phyloP scores from a whole-genome alignment of 2,888 invertebrate species.

The Cerceris rybyensis region DNA sequence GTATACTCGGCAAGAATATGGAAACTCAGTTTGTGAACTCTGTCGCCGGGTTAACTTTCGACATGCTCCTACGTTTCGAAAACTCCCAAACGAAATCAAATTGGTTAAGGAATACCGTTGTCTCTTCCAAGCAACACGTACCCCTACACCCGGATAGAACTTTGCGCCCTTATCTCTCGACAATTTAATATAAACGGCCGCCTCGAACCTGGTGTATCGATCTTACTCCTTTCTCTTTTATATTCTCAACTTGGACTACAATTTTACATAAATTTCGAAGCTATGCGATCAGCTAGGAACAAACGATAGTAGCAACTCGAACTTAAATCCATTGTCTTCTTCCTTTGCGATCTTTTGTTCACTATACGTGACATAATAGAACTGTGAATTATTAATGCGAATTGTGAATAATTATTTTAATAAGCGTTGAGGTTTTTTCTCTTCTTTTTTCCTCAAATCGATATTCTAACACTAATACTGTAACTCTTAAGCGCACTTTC shows the following conservation, averaged over 20 bases:
- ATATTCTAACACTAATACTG: too few species aligned
- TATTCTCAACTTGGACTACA: too few species aligned
- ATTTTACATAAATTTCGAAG: background rate
- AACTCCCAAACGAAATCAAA: constrained; percentile 55
- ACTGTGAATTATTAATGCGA: too few species aligned
- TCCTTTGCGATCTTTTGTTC: too few species aligned
- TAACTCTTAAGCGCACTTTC: too few species aligned
- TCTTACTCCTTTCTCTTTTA: background rate
- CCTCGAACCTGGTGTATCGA: background rate
- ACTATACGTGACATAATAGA: too few species aligned
- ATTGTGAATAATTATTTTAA: too few species aligned
- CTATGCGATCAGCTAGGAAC: background rate
- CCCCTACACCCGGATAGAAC: constrained; percentile 12
- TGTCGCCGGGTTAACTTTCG: constrained; percentile 55
- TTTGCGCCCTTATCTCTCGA: background rate
- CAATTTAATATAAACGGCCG: constrained; percentile 8
- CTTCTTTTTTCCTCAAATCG: too few species aligned
- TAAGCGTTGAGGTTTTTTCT: too few species aligned
- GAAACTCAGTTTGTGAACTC: constrained; percentile 62
- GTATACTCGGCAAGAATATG: constrained; percentile 44
- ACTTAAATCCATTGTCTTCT: too few species aligned
- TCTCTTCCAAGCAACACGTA: constrained; percentile 18
- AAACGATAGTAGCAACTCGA: too few species aligned
- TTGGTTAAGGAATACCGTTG: constrained; percentile 41
- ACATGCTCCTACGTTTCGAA: constrained; percentile 41